Conservation (phyloP, 2,797 vertebrate species). For the Malurus leucopterus region DNA sequence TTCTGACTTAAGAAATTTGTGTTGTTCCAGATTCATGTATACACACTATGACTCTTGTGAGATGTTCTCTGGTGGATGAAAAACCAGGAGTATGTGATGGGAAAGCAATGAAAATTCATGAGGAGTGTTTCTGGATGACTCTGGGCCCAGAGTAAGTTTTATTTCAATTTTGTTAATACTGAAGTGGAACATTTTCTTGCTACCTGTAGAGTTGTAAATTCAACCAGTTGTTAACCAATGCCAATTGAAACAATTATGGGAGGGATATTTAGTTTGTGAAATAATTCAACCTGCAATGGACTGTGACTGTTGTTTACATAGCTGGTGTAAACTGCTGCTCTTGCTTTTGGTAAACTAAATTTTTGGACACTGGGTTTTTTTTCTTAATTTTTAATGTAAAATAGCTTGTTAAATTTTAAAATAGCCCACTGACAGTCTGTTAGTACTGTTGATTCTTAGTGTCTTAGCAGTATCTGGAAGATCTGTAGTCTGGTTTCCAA, state of each 20-base stretch:
- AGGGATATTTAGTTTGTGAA: neutral
- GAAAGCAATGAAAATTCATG: slow-evolving; percentile 70
- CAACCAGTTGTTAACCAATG: neutral
- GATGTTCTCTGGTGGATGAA: slow-evolving; percentile 60
- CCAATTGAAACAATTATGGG: neutral
- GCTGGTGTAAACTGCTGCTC: neutral
- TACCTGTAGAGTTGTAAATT: neutral
- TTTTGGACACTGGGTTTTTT: neutral
- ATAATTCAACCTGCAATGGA: neutral
- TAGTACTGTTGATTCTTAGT: neutral
- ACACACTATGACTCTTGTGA: slow-evolving; percentile 62
- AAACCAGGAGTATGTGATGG: slow-evolving; percentile 56
- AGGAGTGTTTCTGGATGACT: slow-evolving; percentile 76
- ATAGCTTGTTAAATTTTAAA: neutral
- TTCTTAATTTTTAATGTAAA: neutral
- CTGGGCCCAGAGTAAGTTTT: slow-evolving; percentile 75
- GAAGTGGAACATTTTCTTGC: neutral
- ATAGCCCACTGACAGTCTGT: neutral
- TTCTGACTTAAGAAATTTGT: neutral
- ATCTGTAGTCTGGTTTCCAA: neutral
- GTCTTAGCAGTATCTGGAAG: neutral
- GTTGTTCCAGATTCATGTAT: slow-evolving; percentile 66
- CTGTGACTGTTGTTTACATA: neutral
- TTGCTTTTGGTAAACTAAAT: neutral
- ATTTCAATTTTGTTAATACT: neutral